Conservation (phyloP, 2,113 vertebrate genomes). For the Chamaetylas fuelleborni region DNA sequence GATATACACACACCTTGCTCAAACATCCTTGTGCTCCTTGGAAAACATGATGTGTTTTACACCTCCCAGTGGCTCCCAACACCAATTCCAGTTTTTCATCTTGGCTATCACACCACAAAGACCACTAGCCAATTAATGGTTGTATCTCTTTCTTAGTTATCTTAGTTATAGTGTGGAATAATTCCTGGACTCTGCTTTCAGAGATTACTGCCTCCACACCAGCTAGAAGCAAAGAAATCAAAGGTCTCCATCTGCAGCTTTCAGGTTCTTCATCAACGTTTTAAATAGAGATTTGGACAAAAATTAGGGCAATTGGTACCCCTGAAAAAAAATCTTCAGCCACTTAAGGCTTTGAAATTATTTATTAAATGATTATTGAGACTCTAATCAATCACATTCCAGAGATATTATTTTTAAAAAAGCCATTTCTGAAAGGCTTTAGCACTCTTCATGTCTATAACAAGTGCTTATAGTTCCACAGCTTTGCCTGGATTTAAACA, state of each 20-base stretch:
- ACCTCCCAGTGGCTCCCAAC: neutral
- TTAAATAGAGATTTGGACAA: neutral
- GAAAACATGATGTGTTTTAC: neutral
- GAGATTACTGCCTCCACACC: neutral
- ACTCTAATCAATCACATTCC: neutral
- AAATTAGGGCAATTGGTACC: neutral
- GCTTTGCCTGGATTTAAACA: neutral
- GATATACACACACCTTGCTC: neutral
- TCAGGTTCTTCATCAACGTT: neutral
- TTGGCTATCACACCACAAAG: neutral
- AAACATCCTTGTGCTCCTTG: neutral
- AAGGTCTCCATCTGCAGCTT: neutral
- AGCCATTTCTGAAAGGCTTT: neutral
- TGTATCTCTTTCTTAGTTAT: neutral
- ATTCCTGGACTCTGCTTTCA: neutral
- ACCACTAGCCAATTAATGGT: neutral
- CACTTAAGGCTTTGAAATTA: neutral
- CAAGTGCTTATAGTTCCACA: neutral
- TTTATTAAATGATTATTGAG: neutral
- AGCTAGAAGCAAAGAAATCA: neutral
- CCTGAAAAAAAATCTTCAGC: neutral
- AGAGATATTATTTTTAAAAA: neutral
- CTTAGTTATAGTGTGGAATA: neutral
- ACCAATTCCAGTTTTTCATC: neutral
- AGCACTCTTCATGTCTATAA: rapidly evolving